phyloP scores from a whole-genome alignment of 1,140 invertebrate genomes.

The Drosophila suzukii region DNA sequence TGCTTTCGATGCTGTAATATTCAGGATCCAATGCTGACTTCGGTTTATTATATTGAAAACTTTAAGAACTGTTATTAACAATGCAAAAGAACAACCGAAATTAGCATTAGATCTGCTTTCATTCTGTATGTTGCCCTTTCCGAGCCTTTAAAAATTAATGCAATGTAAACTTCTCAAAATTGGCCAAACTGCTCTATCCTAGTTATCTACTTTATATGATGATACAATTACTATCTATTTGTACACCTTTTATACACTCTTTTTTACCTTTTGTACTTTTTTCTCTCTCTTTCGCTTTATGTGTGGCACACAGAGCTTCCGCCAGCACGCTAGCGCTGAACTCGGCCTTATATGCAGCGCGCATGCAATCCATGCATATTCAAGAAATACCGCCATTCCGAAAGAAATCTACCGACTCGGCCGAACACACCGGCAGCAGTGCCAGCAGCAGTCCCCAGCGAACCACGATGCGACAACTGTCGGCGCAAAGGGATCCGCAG shows the following conservation, averaged over 20 bases:
- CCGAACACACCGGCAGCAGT: slow-evolving; percentile 73
- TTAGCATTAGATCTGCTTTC: slow-evolving; percentile 17
- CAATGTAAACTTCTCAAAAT: slow-evolving; percentile 32
- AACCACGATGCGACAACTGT: slow-evolving; percentile 56
- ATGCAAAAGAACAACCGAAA: background rate
- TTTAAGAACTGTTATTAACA: background rate
- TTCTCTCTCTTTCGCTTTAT: slow-evolving; percentile 29
- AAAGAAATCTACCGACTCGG: slow-evolving; percentile 82
- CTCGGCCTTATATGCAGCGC: slow-evolving; percentile 59
- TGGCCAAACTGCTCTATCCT: slow-evolving; percentile 32
- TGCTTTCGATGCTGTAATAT: slow-evolving; percentile 14
- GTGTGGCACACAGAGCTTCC: slow-evolving; percentile 70
- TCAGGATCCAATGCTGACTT: slow-evolving; percentile 5
- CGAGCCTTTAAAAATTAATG: slow-evolving; percentile 40
- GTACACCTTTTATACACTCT: background rate
- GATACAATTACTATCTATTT: background rate
- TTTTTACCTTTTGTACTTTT: slow-evolving; percentile 12
- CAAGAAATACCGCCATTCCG: slow-evolving; percentile 86
- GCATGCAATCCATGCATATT: slow-evolving; percentile 84
- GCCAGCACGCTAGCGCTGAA: slow-evolving; percentile 74
- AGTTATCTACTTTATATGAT: background rate
- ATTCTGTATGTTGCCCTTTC: slow-evolving; percentile 28
- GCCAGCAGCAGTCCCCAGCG: slow-evolving; percentile 76
- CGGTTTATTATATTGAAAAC: too few species aligned
- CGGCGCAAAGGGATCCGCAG: slow-evolving; percentile 59